A percentile compares a stretch with the other conserved stretches of the same genome.
These are phyloP conservation scores for Thyatira batis DNA, from an alignment of 2,888 invertebrate genomes.

Conservation along the genomic window DNA sequence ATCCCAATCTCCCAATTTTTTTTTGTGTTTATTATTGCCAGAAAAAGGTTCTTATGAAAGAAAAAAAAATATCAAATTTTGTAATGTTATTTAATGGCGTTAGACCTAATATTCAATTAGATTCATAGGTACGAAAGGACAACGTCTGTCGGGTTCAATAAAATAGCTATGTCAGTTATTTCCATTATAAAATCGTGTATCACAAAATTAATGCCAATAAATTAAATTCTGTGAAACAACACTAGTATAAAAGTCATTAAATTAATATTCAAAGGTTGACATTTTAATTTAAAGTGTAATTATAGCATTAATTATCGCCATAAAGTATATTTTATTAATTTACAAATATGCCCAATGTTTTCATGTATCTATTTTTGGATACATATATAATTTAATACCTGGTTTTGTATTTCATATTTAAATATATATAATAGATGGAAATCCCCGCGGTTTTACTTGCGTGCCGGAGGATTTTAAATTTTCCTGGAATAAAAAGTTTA, in stretches of 20 bases:
- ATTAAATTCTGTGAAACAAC: slow-evolving; percentile 4
- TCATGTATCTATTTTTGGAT: too few species aligned
- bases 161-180: background rate
- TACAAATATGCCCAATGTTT: too few species aligned
- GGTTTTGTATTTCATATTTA: too few species aligned
- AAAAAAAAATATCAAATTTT: background rate
- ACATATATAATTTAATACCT: too few species aligned
- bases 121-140: too few species aligned
- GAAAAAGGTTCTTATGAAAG: background rate
- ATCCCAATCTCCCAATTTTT: too few species aligned
- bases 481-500: too few species aligned
- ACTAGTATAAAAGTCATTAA: slow-evolving; percentile 17
- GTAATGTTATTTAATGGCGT: too few species aligned
- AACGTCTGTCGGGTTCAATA: background rate
- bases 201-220: slow-evolving; percentile 4
- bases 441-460: too few species aligned
- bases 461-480: too few species aligned
- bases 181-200: slow-evolving; percentile 17
- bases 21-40: background rate
- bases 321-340: background rate
- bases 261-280: slow-evolving; percentile 34
- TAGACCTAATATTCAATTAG: background rate
- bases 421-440: too few species aligned
- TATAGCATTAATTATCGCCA: slow-evolving; percentile 5
- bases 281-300: slow-evolving; percentile 40